Conservation (phyloP, 2,113 vertebrate species). For the Nestor notabilis region DNA sequence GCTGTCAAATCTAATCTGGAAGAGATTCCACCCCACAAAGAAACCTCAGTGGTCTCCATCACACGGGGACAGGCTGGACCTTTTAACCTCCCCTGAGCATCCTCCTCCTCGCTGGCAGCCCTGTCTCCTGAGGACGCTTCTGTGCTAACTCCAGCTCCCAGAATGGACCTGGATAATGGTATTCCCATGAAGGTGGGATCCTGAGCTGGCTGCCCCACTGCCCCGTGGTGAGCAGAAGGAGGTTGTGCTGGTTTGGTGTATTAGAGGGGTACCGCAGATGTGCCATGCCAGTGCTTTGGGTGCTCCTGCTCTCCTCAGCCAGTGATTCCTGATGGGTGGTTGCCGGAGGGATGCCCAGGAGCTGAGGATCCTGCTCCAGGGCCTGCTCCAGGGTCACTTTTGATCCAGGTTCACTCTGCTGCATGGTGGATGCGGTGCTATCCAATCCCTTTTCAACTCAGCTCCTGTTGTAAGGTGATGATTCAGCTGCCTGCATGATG, state of each 20-base stretch:
- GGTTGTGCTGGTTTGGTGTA: neutral
- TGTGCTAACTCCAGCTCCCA: neutral
- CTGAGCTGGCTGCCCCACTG: neutral
- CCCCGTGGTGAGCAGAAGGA: neutral
- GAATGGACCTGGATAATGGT: fast-evolving
- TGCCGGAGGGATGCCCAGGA: neutral
- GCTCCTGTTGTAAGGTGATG: neutral
- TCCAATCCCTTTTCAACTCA: neutral
- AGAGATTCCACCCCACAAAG: neutral
- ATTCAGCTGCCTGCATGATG: neutral
- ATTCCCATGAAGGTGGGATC: fast-evolving
- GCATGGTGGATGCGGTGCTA: neutral
- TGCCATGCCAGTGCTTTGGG: fast-evolving
- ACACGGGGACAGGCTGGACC: neutral
- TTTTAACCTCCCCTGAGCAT: neutral
- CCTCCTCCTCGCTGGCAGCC: neutral
- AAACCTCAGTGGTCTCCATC: neutral
- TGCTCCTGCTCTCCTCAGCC: neutral
- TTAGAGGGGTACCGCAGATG: neutral
- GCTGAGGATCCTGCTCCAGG: fast-evolving
- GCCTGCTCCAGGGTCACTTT: neutral
- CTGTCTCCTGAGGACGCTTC: fast-evolving
- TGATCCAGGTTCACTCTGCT: neutral
- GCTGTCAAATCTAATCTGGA: neutral
- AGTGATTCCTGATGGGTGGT: fast-evolving